Conservation (phyloP, 1,140 invertebrate genomes). For the Phortica variegata region DNA sequence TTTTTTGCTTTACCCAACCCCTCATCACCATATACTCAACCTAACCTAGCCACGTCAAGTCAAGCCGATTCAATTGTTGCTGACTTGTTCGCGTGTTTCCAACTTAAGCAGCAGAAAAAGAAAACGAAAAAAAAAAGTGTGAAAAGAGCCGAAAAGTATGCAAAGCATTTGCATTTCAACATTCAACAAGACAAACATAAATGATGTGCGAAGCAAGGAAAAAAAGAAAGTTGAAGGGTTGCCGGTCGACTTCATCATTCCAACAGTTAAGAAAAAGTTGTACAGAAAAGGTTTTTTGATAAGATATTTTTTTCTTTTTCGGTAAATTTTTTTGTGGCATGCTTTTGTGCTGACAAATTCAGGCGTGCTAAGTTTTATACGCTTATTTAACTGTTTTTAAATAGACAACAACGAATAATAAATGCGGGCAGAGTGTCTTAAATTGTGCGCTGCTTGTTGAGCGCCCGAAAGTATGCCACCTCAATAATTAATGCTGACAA, state of each 20-base stretch:
- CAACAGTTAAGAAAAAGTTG: no score
- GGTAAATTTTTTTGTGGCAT: slow-evolving; percentile 11
- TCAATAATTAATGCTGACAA: slow-evolving; percentile 57
- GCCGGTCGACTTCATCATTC: no score
- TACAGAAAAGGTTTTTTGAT: slow-evolving; percentile 1
- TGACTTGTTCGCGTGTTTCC: neutral
- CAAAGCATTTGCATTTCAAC: slow-evolving; percentile 55
- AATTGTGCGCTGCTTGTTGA: slow-evolving; percentile 22
- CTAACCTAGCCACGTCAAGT: neutral
- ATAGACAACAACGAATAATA: slow-evolving; percentile 31
- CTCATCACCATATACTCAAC: slow-evolving; percentile 2
- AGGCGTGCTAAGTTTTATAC: slow-evolving; percentile 55
- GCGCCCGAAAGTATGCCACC: slow-evolving; percentile 34
- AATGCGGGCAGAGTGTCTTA: neutral
- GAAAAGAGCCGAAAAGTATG: slow-evolving; percentile 51
- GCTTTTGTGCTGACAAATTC: slow-evolving; percentile 55
- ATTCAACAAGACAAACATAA: slow-evolving; percentile 55
- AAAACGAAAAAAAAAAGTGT: slow-evolving; percentile 38
- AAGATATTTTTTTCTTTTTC: slow-evolving; percentile 14
- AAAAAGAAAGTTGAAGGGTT: slow-evolving; percentile 30
- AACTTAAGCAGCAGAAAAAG: neutral
- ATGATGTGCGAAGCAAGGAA: slow-evolving; percentile 49
- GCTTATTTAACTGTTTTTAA: slow-evolving; percentile 55
- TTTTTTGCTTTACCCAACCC: no score
- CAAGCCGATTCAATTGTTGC: slow-evolving; percentile 11